Base-by-base conservation (phyloP, 2,888 invertebrate genomes). In the Pseudoips prasinana region DNA sequence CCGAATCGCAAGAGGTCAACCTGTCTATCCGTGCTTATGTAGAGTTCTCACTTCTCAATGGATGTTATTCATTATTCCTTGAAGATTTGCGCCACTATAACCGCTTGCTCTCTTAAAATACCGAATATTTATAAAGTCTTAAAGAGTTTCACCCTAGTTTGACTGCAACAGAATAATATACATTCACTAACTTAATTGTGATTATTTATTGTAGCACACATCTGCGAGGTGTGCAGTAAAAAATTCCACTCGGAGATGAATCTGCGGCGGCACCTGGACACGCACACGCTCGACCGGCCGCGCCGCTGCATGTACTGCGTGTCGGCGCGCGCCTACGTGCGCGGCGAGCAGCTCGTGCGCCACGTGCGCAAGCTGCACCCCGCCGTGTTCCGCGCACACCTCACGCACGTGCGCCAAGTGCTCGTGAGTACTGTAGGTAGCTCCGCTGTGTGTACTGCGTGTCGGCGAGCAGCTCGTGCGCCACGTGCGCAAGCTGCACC, bases 261-360 rank as follows among this genome's bases (percentile, higher is more conserved):
- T 35, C 79, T 94, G 60, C 92, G 92, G 51, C 92, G 93, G 8
- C 95, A 95, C 75, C 79, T 92, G 68, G 76, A 91, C 47, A 94
- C 93, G 33, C 95, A 95, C 73, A 90, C 92, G 50, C 90, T 93
- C 76, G 94, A 95, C 72, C 91, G 92, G 31, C 94, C 95, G 31
- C 92, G 94, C 29, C 92, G 92, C 47, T 95, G 95, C 71, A 92
- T 94, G 66, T 93, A 94, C 75, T 95, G 95, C 77, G 79, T 84
- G 64, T 53, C 69, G 48, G 78, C 85, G 66, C 91, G 94, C 35
- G 94, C 94, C 1, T 95, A 95, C 78, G 94, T 94, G 53, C 91
- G 95, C 46, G 94, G 94, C 63, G 94, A 94, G 77, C 94, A 94
- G 73, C 88, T 95, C 10, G 89, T 94, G 72, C 90, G 94, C 3